phyloP scores from a whole-genome alignment of 53 echinoderm and acorn worm species.

The Patiria pectinifera region DNA sequence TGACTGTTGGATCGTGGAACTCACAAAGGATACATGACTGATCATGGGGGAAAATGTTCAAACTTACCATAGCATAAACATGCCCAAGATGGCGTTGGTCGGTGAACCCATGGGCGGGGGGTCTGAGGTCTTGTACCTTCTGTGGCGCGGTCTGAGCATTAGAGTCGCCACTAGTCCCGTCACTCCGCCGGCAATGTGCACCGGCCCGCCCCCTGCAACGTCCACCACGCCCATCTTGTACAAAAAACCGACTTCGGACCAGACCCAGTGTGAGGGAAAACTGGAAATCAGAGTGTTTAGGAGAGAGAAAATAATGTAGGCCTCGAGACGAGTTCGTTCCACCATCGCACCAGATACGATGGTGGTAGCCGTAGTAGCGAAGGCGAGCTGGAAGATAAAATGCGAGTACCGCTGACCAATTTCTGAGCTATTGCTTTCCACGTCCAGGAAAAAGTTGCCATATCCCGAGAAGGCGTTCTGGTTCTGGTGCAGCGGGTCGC shows the following conservation, averaged over 20 bases:
- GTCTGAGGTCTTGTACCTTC: constrained; percentile 73
- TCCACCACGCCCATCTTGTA: constrained; percentile 73
- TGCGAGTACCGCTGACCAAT: constrained; percentile 73
- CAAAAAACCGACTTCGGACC: constrained; percentile 69
- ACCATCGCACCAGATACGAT: constrained; percentile 89
- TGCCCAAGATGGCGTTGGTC: constrained; percentile 79
- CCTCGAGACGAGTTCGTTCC: constrained; percentile 79
- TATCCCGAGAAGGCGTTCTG: constrained; percentile 73
- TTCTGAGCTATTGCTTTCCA: constrained; percentile 11
- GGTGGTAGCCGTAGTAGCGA: constrained; percentile 82
- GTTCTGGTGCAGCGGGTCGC: constrained; percentile 23
- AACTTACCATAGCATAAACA: constrained; percentile 89
- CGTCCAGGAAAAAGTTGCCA: constrained; percentile 66
- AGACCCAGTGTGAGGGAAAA: constrained; percentile 82
- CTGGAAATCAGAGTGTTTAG: constrained; percentile 75
- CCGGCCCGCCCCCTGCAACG: constrained; percentile 81
- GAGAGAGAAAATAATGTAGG: constrained; percentile 80
- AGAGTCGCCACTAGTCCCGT: constrained; percentile 77
- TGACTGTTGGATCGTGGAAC: no score
- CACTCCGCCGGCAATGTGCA: constrained; percentile 80
- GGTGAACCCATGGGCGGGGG: constrained; percentile 87
- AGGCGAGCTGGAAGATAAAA: constrained; percentile 80
- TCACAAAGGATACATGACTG: no score
- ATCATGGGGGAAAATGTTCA: not conserved
- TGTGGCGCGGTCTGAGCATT: constrained; percentile 72